A percentile compares a stretch with the other conserved stretches of the same genome.
These are phyloP conservation scores for Melanotaenia nigrans DNA, from an alignment of 2,797 vertebrate species.

Conservation along the genomic window DNA sequence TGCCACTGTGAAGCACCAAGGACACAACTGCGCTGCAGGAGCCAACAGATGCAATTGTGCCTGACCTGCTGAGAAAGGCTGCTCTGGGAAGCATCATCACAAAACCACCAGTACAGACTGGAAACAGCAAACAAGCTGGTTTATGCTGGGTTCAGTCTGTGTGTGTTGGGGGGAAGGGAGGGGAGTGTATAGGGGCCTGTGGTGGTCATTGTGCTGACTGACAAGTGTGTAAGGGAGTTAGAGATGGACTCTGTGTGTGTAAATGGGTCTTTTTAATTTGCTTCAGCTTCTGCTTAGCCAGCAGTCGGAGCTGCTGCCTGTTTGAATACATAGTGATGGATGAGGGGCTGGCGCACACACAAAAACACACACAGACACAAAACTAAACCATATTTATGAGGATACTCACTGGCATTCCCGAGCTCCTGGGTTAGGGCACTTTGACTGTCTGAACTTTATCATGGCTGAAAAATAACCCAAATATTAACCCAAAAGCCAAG, in stretches of 20 bases:
- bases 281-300: conserved; percentile 76
- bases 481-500: not conserved
- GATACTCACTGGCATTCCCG: not conserved
- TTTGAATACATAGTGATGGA: conserved; percentile 71
- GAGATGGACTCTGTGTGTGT: conserved; percentile 43
- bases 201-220: conserved; percentile 28
- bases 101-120: conserved; percentile 30
- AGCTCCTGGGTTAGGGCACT: not conserved
- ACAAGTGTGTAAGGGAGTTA: conserved; percentile 19
- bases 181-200: conserved; percentile 7
- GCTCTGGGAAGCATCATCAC: conserved; percentile 26
- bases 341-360: conserved; percentile 40
- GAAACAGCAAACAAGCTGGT: conserved; percentile 17
- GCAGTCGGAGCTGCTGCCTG: conserved; percentile 63
- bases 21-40: conserved; percentile 24
- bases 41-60: conserved; percentile 30
- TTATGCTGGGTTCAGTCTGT: not conserved
- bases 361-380: conserved; percentile 15
- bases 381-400: not conserved
- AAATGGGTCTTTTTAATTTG: conserved; percentile 78
- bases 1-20: conserved; percentile 42
- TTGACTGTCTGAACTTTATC: not conserved
- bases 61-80: conserved; percentile 39
- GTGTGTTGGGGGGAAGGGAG: conserved; percentile 4
- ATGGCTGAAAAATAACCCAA: not conserved